A percentile compares a stretch with the other conserved stretches of the same genome.
These are phyloP conservation scores for Ennomos quercinarius DNA, from an alignment of 2,888 invertebrate genomes.

Conservation along the genomic window DNA sequence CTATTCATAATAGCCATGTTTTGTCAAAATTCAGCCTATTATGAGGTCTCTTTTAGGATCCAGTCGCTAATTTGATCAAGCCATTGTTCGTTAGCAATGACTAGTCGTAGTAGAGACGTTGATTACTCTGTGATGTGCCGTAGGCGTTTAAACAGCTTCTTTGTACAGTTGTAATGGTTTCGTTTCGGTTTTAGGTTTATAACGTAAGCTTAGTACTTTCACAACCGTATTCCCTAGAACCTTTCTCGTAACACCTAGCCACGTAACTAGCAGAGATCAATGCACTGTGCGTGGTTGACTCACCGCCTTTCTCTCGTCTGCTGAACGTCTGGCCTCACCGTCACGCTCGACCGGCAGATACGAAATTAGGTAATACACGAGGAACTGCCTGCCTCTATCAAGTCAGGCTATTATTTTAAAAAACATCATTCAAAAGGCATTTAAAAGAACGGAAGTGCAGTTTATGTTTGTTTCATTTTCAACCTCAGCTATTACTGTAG, in stretches of 20 bases:
- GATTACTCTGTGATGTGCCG: conserved; percentile 6
- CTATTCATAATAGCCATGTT: conserved; percentile 9
- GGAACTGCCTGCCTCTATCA: conserved; percentile 11
- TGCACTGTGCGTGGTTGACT: conserved; percentile 52
- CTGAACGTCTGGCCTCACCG: conserved; percentile 61
- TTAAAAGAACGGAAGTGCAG: too few species aligned
- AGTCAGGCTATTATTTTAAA: not conserved
- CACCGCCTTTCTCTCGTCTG: conserved; percentile 77
- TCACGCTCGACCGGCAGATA: conserved; percentile 33
- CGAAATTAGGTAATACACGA: conserved; percentile 35
- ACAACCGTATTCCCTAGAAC: conserved; percentile 10
- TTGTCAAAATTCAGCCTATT: conserved; percentile 5
- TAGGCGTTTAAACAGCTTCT: not conserved
- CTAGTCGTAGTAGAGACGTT: conserved; percentile 8
- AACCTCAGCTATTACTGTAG: too few species aligned
- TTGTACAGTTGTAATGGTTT: not conserved
- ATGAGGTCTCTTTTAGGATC: not conserved
- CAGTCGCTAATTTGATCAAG: conserved; percentile 4
- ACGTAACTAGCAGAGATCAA: conserved; percentile 58
- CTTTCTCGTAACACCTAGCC: conserved; percentile 24
- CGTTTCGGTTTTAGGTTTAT: not conserved
- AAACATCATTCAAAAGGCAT: not conserved
- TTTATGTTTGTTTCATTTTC: too few species aligned
- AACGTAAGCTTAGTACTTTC: conserved; percentile 8
- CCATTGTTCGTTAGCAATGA: conserved; percentile 17